phyloP scores from a whole-genome alignment of 2,888 invertebrate genomes.

The Ichneumoninae sp. region DNA sequence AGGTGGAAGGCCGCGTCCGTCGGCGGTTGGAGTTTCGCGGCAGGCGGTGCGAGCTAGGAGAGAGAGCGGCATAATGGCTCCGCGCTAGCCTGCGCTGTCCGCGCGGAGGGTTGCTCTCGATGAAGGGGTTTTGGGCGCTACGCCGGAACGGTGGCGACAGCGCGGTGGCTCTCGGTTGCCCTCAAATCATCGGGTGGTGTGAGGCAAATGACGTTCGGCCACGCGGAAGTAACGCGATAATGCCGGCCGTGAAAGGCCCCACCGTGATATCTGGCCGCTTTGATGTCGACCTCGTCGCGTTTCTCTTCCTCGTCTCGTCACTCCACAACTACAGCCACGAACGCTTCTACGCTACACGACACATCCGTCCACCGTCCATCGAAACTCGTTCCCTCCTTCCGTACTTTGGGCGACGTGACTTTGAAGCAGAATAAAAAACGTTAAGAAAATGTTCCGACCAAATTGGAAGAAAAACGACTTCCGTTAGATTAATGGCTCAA shows the following conservation, averaged over 20 bases:
- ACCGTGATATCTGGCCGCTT: constrained; percentile 79
- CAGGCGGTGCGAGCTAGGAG: constrained; percentile 12
- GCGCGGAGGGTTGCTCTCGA: constrained; percentile 14
- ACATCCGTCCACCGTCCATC: background rate
- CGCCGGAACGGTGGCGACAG: constrained; percentile 67
- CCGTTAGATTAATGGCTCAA: background rate
- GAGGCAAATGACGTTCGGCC: constrained; percentile 81
- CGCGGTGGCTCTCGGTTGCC: constrained; percentile 78
- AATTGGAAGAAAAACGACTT: constrained; percentile 3
- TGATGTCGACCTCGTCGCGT: constrained; percentile 73
- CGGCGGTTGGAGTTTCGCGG: constrained; percentile 13
- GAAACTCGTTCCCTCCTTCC: constrained; percentile 22
- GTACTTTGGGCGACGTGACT: constrained; percentile 6
- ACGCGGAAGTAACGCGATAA: constrained; percentile 83
- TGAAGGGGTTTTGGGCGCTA: constrained; percentile 64
- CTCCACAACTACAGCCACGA: constrained; percentile 14
- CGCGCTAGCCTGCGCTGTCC: constrained; percentile 29
- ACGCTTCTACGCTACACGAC: background rate
- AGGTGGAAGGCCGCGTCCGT: constrained; percentile 36
- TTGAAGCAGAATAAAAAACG: background rate
- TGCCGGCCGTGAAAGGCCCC: constrained; percentile 79
- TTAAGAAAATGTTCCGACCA: background rate
- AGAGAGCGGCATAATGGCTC: constrained; percentile 62
- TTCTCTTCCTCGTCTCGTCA: constrained; percentile 46
- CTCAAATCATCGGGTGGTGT: constrained; percentile 82